These are phyloP conservation scores for Eilema sororculum DNA, from an alignment of 2,888 invertebrate genomes.

Conservation along the genomic window DNA sequence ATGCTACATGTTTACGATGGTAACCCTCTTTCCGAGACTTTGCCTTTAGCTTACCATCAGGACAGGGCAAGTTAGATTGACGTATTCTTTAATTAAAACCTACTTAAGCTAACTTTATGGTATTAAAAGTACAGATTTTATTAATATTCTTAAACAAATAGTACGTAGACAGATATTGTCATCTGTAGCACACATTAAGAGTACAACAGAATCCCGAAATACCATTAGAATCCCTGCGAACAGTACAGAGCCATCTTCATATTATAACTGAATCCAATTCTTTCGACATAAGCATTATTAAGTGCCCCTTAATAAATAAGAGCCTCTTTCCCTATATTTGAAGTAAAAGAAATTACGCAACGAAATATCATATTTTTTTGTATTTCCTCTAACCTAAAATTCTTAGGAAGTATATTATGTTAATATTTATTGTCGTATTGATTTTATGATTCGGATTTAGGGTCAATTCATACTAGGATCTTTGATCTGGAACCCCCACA, in stretches of 20 bases:
- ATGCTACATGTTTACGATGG: no score
- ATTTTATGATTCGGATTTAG: background rate
- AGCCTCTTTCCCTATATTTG: constrained; percentile 8
- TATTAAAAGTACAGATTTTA: background rate
- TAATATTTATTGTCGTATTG: constrained; percentile 13
- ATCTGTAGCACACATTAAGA: background rate
- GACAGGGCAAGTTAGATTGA: no score
- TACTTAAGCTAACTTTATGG: background rate
- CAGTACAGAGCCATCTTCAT: background rate
- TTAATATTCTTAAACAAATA: background rate
- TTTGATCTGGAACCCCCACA: no score
- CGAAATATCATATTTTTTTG: constrained; percentile 8
- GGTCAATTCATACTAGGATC: no score
- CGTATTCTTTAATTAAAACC: no score
- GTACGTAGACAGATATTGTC: background rate
- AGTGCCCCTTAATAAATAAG: constrained; percentile 21
- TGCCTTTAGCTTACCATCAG: no score
- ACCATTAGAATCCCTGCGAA: no score
- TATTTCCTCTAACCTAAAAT: constrained; percentile 1
- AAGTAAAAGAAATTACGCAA: constrained; percentile 12
- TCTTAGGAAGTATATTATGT: background rate
- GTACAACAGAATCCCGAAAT: background rate
- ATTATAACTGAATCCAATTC: constrained; percentile 1
- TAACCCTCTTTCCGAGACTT: no score
- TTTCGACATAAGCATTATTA: constrained; percentile 11